Base-by-base conservation (phyloP, 2,888 invertebrate species). In the Cyclophora punctaria region DNA sequence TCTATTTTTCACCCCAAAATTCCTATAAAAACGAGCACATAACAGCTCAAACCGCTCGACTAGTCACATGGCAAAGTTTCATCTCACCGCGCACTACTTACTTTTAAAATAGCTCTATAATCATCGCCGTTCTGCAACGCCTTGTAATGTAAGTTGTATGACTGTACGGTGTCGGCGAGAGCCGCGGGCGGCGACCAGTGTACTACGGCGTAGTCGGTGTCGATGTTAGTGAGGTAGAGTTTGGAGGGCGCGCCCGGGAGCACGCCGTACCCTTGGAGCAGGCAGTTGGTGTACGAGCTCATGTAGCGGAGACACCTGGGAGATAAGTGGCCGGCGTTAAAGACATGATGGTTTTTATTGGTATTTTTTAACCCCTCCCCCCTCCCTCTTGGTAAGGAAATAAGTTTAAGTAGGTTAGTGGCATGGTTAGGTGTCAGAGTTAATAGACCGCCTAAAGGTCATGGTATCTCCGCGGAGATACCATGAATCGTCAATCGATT, bases 191-290 rank as follows among this genome's bases (percentile, higher is more conserved):
- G 82, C 0, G 92, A 90, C 96, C 96, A 96, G 69, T 94, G 93
- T 0, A 95, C 80, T 48, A 96, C 93, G 0, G 93, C 94, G 78
- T 93, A 95, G 71, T 92, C 93, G 0, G 92, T 91, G 62, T 94
- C 93, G 55, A 95, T 92, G 72, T 94, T 93, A 41, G 93, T 91
- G 4, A 95, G 91, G 63, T 91, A 92, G 2, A 95, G 87, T 47
- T 90, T 88, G 0, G 91, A 90, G 0, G 96, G 96, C 0, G 93
- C 89, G 35, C 94, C 93, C 0, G 96, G 94, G 1, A 96, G 87
- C 0, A 95, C 95, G 0, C 95, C 95, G 78, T 96, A 96, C 7
- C 95, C 95, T 81, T 95, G 94, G 57, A 96, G 90, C 34, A 96
- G 89, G 72, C 96, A 96, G 83, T 93, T 95, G 44, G 93, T 93